Base-by-base conservation (phyloP, 1,140 invertebrate species). In the Chionoecetes opilio region DNA sequence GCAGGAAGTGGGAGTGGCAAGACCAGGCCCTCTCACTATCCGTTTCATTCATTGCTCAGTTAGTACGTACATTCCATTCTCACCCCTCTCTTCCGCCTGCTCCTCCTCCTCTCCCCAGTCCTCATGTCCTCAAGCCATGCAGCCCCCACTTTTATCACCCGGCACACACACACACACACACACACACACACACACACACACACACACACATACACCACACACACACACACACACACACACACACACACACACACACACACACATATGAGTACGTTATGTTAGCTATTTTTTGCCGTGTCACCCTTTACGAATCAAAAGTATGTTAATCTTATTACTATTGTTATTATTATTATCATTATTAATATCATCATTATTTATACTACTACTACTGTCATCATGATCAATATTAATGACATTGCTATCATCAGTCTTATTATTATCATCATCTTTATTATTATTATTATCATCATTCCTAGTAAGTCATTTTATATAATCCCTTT, bases 121-220 rank as follows among this genome's bases (percentile, higher is more conserved):
- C 53, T 63, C 53, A 21, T 21, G 9, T 63, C 21, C 53, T 63
- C 38, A 41, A 41, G 38, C 26, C 53, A 26, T 63, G 2, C 17
- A 14, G 2, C 53, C 26, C 53, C 17, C 21, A 14, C 53, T 63
- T 75, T 26, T n/a, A 3, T 75, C 46, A n/a, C 63, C n/a, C 63
- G 8, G 26, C 53, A 63, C 53, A 63, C 53, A 63, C 53, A 63
- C 53, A 63, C 53, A 63, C 53, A 63, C 53, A 63, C 53, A 63
- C 53, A 63, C 53, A 63, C 53, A 63, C 53, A 63, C 53, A 63
- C 53, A 63, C 53, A 63, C 53, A 63, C 53, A 63, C 53, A 63
- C 53, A 63, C 53, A 63, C 53, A 63, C 53, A 63, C 53, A 63
- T 21, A 63, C 53, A 21, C 53, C 5, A 63, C 53, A 63, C 5